A percentile compares a stretch with the other conserved stretches of the same genome.
These are phyloP conservation scores for Paedocypris sp. DNA, from an alignment of 2,113 vertebrate species.

Conservation along the genomic window DNA sequence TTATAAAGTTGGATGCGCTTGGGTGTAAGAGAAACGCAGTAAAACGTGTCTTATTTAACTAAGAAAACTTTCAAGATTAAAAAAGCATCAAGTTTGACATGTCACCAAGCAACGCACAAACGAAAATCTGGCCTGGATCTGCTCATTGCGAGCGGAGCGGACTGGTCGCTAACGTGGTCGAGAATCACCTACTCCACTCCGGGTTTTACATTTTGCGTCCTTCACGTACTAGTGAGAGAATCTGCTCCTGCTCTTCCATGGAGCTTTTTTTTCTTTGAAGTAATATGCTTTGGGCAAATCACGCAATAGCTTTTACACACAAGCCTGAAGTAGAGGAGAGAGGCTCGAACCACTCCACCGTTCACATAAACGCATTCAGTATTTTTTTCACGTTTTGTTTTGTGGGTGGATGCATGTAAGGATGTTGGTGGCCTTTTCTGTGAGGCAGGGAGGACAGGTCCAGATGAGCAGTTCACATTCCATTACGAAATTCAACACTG, in stretches of 20 bases:
- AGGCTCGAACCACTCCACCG: neutral
- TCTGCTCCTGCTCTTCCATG: neutral
- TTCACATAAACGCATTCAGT: too few relatives aligned
- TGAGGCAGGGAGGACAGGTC: slow-evolving; percentile 62
- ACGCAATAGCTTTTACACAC: too few relatives aligned
- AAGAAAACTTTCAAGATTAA: too few relatives aligned
- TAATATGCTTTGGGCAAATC: too few relatives aligned
- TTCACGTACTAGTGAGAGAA: neutral
- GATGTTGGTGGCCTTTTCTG: slow-evolving; percentile 54
- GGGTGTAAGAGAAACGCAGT: too few relatives aligned
- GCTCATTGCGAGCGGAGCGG: neutral
- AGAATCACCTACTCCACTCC: neutral
- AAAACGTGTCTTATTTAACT: neutral
- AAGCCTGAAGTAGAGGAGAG: too few relatives aligned
- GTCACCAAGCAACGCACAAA: neutral
- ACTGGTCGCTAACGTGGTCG: neutral
- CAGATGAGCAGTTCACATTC: slow-evolving; percentile 78
- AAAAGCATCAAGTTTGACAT: neutral
- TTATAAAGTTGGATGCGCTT: too few relatives aligned
- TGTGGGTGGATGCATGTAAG: neutral
- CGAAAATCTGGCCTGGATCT: neutral
- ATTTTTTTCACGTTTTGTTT: neutral
- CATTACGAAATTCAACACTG: slow-evolving; percentile 83
- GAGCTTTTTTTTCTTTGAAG: too few relatives aligned
- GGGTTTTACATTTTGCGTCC: neutral